Base-by-base conservation (phyloP, 2,797 vertebrate genomes). In the Hemibagrus guttatus region DNA sequence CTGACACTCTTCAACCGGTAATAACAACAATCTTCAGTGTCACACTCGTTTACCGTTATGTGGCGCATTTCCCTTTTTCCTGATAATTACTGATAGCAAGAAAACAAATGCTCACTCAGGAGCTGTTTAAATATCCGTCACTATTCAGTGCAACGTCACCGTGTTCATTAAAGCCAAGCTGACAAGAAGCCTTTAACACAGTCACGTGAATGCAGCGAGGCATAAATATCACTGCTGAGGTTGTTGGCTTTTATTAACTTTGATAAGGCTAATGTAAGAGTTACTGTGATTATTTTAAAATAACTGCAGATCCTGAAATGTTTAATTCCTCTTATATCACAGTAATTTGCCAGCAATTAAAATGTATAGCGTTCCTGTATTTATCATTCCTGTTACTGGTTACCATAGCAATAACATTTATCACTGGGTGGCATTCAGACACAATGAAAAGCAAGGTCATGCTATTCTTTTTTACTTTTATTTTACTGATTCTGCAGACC, bases 1-100 rank as follows among this genome's bases (percentile, higher is more conserved):
- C 72, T 42, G 59, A 81, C 54, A 49, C 71, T 75, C 61, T 87
- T 85, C 63, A 85, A 83, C 85, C 61, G 68, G 52, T 88, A 88
- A 87, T 89, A 85, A 86, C 87, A 83, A 86, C 81, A 78, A 84
- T 89, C 86, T 68, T 39, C 63, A 31, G 58, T 72, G 82, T 84
- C 74, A 79, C 39, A 84, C 84, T 85, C 74, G 69, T 78, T 87
- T 46, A 52, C 23, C 39, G 80, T 78, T 85, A 80, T 79, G 80
- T 21, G 31, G 42, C 49, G n/a, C 35, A 52, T 84, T 84, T 75
- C 17, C 76, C 42, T 78, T 66, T 79, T 54, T 42, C 28, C n/a
- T 49, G 35, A 19, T 59, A 46, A 59, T n/a, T 28, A 13, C 74
- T 35, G 76, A 84, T 58, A 76, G 68, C 76, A 56, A 59, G 42